Percentiles rank a stretch among this genome's conserved stretches.
Evolutionary conservation across 1,140 invertebrate genomes (phyloP).

Genomic region (Solenopsis fugax): DNA sequence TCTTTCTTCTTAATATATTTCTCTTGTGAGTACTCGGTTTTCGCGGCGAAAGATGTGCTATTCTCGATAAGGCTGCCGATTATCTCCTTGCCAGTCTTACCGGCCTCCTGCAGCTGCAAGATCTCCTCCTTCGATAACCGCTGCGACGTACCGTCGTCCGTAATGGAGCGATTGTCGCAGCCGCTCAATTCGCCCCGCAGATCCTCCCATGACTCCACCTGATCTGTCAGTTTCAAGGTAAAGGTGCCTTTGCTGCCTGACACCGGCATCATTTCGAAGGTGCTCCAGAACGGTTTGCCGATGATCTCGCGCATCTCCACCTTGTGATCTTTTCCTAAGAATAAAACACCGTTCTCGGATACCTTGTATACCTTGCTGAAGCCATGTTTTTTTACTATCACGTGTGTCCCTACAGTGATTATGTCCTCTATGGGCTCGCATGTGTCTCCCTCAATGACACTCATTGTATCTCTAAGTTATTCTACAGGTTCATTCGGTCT

Average conservation of each 20-base stretch:
- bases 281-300: slow-evolving; percentile 92
- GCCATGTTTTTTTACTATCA: slow-evolving; percentile 91
- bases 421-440: slow-evolving; percentile 73
- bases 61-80: slow-evolving; percentile 95
- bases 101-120: slow-evolving; percentile 90
- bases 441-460: slow-evolving; percentile 23
- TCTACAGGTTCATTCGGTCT: background rate
- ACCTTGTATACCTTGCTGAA: slow-evolving; percentile 93
- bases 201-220: slow-evolving; percentile 81
- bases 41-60: slow-evolving; percentile 94
- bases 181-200: slow-evolving; percentile 86
- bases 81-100: slow-evolving; percentile 93
- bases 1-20: slow-evolving; percentile 98
- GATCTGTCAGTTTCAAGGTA: slow-evolving; percentile 86
- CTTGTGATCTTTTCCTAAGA: slow-evolving; percentile 89
- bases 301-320: slow-evolving; percentile 90
- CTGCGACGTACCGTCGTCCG: slow-evolving; percentile 95
- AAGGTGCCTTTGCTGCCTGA: slow-evolving; percentile 88
- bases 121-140: slow-evolving; percentile 94
- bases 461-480: background rate
- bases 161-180: slow-evolving; percentile 94
- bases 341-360: slow-evolving; percentile 88
- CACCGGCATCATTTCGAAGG: slow-evolving; percentile 92
- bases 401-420: slow-evolving; percentile 89
- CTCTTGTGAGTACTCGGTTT: slow-evolving; percentile 97